Evolutionary conservation across 1,140 invertebrate species (phyloP), one percentile per base, ranked within the genome.

Genomic region (Idris sp.): DNA sequence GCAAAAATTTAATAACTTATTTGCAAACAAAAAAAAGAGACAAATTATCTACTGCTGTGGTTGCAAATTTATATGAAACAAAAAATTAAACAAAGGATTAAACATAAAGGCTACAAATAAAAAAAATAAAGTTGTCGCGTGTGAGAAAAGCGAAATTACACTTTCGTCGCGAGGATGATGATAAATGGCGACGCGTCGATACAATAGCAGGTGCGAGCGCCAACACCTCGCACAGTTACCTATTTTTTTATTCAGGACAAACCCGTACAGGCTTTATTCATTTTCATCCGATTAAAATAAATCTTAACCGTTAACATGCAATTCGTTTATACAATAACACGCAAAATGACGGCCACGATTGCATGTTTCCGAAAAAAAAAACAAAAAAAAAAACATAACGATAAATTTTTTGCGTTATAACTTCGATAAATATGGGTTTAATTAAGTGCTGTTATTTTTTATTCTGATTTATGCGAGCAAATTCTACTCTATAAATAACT

Each of bases 271-370:
- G 40, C 54, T 65, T 65, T 46, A 53, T 65, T 54, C 49, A 53
- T 54, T 65, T 65, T n/a, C n/a, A n/a, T 53, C 16, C 36, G 13
- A 15, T 16, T 46, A 56, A 49, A 67, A 67, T 67, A 67, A 48
- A 67, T 67, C 51, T 67, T 56, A 48, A 33, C 2, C 40, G 16
- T n/a, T 41, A 53, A 56, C 51, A n/a, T 9, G 49, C 62, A 31
- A 56, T 67, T 67, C 41, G 41, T 67, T 67, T 56, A 41, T 48
- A 44, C 48, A 67, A 49, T 67, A 67, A 67, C 51, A 56, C 30
- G 35, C 25, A 40, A 48, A 67, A 48, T 48, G 43, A 67, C 28
- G 38, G 13, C 2, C 11, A 10, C 41, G 22, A 13, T 54, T 13
- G 41, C 38, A 31, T 33, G 15, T 61, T 59, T 59, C 25, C 38